Evolutionary conservation across 2,797 vertebrate genomes (phyloP).

Genomic region (Arrhamphus sclerolepis): DNA sequence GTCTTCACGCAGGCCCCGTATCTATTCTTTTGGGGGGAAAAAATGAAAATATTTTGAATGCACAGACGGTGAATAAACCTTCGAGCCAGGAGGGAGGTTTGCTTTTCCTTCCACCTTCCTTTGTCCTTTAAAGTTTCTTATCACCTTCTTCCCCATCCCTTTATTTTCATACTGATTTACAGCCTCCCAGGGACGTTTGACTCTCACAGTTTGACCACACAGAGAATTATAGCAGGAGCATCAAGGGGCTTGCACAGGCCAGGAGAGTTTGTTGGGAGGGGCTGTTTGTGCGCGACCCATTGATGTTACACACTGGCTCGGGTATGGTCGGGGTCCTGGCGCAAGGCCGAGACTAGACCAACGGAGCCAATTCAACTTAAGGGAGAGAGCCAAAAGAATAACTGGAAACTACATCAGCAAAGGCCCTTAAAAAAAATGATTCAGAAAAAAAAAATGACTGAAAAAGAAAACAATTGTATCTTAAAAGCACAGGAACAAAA

Average conservation of each 20-base stretch:
- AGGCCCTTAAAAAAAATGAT: slow-evolving; percentile 58
- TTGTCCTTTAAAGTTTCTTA: slow-evolving; percentile 60
- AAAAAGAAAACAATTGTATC: slow-evolving; percentile 82
- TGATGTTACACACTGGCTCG: slow-evolving; percentile 69
- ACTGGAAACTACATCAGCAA: slow-evolving; percentile 84
- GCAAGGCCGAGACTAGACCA: slow-evolving; percentile 71
- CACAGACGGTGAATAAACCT: slow-evolving; percentile 38
- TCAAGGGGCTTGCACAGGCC: slow-evolving; percentile 39
- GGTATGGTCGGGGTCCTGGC: slow-evolving; percentile 64
- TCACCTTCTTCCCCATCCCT: slow-evolving; percentile 54
- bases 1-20: slow-evolving; percentile 50
- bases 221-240: slow-evolving; percentile 49
- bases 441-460: slow-evolving; percentile 43
- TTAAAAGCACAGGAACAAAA: slow-evolving; percentile 82
- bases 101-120: slow-evolving; percentile 37
- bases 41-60: slow-evolving; percentile 50
- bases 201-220: slow-evolving; percentile 56
- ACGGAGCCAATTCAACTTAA: slow-evolving; percentile 76
- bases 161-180: slow-evolving; percentile 70
- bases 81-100: slow-evolving; percentile 41
- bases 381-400: slow-evolving; percentile 80
- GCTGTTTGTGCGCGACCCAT: slow-evolving; percentile 44
- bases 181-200: slow-evolving; percentile 54
- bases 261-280: slow-evolving; percentile 63
- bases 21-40: slow-evolving; percentile 53